These are phyloP conservation scores for Decapterus maruadsi DNA, from an alignment of 2,797 vertebrate genomes.

Conservation along the genomic window DNA sequence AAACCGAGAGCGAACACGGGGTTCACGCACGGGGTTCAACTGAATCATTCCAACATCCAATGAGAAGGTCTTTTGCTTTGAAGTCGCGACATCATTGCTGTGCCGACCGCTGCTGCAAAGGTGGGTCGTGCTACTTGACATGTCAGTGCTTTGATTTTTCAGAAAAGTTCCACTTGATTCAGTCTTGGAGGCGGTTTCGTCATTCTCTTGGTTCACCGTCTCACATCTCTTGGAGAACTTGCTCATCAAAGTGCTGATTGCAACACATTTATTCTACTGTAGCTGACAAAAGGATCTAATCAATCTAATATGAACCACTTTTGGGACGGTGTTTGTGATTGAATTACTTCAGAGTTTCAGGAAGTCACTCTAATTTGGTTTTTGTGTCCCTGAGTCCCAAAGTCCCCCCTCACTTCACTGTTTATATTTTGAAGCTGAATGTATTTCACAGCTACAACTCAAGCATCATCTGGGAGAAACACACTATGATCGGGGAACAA, in stretches of 20 bases:
- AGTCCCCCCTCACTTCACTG: background rate
- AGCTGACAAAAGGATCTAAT: slow-evolving; percentile 11
- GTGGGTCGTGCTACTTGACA: background rate
- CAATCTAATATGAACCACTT: slow-evolving; percentile 9
- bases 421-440: slow-evolving; percentile 5
- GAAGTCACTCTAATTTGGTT: background rate
- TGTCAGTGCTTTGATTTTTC: background rate
- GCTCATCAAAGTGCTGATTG: slow-evolving; percentile 7
- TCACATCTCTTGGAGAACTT: background rate
- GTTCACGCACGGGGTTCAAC: too few species aligned
- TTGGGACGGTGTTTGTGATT: background rate
- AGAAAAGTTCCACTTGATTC: background rate
- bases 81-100: background rate
- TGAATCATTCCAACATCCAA: too few species aligned
- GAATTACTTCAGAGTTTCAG: slow-evolving; percentile 5
- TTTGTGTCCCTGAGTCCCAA: too few species aligned
- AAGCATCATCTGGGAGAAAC: background rate
- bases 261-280: too few species aligned
- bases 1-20: background rate
- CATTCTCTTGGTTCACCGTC: background rate
- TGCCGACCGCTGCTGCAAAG: background rate
- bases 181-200: background rate
- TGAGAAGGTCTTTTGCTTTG: background rate
- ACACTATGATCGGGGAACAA: background rate
- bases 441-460: background rate